Percentiles rank a stretch among this genome's conserved stretches.
Conservation (phyloP, 92 coral and sea anemone genomes). For the Phymanthus crucifer region DNA sequence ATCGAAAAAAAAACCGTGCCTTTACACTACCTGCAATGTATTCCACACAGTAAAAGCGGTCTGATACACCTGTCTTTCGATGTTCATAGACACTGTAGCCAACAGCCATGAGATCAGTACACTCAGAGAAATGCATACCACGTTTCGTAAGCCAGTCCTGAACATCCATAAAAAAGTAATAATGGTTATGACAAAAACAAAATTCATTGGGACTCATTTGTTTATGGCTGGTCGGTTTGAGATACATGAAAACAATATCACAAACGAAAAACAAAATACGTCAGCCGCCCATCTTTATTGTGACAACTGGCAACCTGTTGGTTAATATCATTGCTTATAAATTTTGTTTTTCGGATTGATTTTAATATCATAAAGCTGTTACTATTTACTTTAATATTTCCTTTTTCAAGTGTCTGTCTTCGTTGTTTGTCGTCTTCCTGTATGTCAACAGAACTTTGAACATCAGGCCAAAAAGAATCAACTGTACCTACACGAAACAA, state of each 20-base stretch:
- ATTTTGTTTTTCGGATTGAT: too few relatives aligned
- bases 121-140: slow-evolving; percentile 53
- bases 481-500: slow-evolving; percentile 45
- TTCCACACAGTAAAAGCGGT: slow-evolving; percentile 44
- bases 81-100: slow-evolving; percentile 64
- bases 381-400: slow-evolving; percentile 48
- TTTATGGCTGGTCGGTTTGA: too few relatives aligned
- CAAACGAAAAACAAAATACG: too few relatives aligned
- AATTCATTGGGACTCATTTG: too few relatives aligned
- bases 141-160: slow-evolving; percentile 62
- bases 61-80: slow-evolving; percentile 46
- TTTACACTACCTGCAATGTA: slow-evolving; percentile 56
- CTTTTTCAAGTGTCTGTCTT: slow-evolving; percentile 51
- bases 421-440: slow-evolving; percentile 38
- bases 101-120: slow-evolving; percentile 63
- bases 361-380: too few relatives aligned
- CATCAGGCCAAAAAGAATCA: slow-evolving; percentile 50
- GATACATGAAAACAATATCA: too few relatives aligned
- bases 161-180: neutral
- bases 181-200: too few relatives aligned
- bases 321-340: too few relatives aligned
- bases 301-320: too few relatives aligned
- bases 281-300: too few relatives aligned
- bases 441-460: slow-evolving; percentile 50
- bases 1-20: too few relatives aligned